phyloP scores from a whole-genome alignment of 2,797 vertebrate species.

The Oryzias dopingdopingensis region DNA sequence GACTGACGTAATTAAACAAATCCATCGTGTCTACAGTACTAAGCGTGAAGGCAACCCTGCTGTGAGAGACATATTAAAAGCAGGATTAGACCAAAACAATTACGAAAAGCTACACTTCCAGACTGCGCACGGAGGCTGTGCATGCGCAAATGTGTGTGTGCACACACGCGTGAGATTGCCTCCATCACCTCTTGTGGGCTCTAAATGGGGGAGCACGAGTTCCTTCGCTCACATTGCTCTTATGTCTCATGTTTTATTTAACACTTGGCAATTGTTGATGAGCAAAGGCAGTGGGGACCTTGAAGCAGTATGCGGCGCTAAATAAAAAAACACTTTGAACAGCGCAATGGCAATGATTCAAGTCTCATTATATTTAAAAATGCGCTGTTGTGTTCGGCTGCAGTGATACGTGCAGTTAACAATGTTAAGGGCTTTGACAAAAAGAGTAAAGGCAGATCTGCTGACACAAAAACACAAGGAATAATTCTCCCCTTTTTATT shows the following conservation, averaged over 20 bases:
- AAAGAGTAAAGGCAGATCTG: slow-evolving; percentile 39
- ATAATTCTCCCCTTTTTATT: slow-evolving; percentile 41
- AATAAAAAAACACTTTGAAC: slow-evolving; percentile 64
- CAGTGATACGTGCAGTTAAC: slow-evolving; percentile 47
- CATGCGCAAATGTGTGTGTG: slow-evolving; percentile 12
- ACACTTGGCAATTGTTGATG: slow-evolving; percentile 51
- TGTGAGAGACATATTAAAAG: slow-evolving; percentile 68
- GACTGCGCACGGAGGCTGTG: slow-evolving; percentile 20
- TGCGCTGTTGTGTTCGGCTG: slow-evolving; percentile 41
- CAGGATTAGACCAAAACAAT: slow-evolving; percentile 66
- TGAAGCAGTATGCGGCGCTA: slow-evolving; percentile 51
- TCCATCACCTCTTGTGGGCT: slow-evolving; percentile 37
- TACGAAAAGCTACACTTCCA: slow-evolving; percentile 50
- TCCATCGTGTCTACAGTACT: slow-evolving; percentile 49
- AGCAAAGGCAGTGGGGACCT: slow-evolving; percentile 57
- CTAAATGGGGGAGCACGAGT: slow-evolving; percentile 35
- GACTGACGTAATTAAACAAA: slow-evolving; percentile 63
- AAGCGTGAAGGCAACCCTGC: slow-evolving; percentile 53
- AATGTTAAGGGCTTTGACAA: slow-evolving; percentile 38
- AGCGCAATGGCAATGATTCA: slow-evolving; percentile 50
- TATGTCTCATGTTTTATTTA: slow-evolving; percentile 63
- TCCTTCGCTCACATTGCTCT: slow-evolving; percentile 58
- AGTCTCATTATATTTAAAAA: slow-evolving; percentile 55
- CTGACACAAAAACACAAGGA: slow-evolving; percentile 35
- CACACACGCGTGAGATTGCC: slow-evolving; percentile 16